A percentile compares a stretch with the other conserved stretches of the same genome.
phyloP scores from a whole-genome alignment of 2,888 invertebrate species.

The Ophioninae sp. region DNA sequence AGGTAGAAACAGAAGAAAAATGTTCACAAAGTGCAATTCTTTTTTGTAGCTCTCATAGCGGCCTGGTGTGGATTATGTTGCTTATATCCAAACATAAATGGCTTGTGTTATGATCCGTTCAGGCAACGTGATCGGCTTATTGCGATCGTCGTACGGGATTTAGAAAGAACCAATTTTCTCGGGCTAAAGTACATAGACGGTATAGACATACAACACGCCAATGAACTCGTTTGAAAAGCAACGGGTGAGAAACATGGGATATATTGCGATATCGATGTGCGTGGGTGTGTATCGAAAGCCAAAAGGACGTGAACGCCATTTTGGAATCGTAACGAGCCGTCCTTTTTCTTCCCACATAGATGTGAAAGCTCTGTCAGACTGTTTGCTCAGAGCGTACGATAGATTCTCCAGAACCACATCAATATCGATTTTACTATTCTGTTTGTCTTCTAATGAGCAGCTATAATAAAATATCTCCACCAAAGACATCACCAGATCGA shows the following conservation, averaged over 20 bases:
- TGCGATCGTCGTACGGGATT: slow-evolving; percentile 14
- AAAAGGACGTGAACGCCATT: background rate
- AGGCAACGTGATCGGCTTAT: slow-evolving; percentile 9
- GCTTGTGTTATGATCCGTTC: slow-evolving; percentile 21
- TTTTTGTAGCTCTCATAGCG: background rate
- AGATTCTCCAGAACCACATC: background rate
- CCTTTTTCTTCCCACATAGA: background rate
- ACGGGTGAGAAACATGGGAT: background rate
- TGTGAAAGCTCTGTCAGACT: background rate
- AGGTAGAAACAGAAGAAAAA: no score
- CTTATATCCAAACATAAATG: background rate
- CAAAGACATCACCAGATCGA: background rate
- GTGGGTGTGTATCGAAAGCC: background rate
- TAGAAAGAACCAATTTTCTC: slow-evolving; percentile 47
- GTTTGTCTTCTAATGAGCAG: background rate
- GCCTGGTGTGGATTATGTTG: background rate
- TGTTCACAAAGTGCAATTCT: background rate
- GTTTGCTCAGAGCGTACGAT: background rate
- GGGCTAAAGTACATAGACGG: background rate
- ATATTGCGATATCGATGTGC: background rate
- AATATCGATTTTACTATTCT: background rate
- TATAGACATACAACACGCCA: background rate
- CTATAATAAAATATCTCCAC: background rate
- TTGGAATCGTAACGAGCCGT: background rate
- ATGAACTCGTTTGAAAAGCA: slow-evolving; percentile 1